These are phyloP conservation scores for Bubo blakistoni DNA, from an alignment of 2,113 vertebrate species.

Conservation along the genomic window DNA sequence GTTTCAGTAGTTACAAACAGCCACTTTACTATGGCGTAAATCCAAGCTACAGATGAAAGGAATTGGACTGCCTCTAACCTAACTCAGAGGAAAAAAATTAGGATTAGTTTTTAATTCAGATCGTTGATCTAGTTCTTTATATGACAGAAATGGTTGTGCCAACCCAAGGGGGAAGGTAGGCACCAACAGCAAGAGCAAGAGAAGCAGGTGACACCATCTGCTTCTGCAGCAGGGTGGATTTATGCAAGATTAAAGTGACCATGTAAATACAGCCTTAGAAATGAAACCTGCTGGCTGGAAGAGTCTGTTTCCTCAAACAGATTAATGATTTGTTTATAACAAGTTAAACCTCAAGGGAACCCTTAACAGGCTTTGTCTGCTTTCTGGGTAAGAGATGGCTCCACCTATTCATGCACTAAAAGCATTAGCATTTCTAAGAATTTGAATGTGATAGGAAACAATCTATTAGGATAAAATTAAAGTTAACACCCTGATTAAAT, in stretches of 20 bases:
- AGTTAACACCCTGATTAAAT: neutral
- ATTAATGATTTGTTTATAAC: conserved; percentile 18
- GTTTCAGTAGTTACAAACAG: neutral
- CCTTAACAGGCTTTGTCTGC: neutral
- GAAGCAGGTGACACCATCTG: neutral
- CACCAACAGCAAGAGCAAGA: neutral
- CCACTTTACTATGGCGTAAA: neutral
- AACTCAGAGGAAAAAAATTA: neutral
- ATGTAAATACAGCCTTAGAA: neutral
- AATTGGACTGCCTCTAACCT: neutral
- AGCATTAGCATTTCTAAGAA: neutral
- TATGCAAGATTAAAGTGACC: neutral
- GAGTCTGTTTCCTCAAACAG: neutral
- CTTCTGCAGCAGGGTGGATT: neutral
- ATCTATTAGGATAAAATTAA: neutral
- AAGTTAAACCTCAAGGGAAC: neutral
- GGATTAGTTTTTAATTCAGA: neutral
- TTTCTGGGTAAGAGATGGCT: neutral
- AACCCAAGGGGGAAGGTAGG: neutral
- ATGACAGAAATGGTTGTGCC: neutral
- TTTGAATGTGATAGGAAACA: neutral
- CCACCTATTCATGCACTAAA: neutral
- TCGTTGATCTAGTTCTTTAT: neutral
- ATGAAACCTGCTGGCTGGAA: neutral
- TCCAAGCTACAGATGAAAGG: neutral